Evolutionary conservation across 2,797 vertebrate genomes (phyloP), one percentile per base, ranked within the genome.

Genomic region (Chaetodon trifasciatus): DNA sequence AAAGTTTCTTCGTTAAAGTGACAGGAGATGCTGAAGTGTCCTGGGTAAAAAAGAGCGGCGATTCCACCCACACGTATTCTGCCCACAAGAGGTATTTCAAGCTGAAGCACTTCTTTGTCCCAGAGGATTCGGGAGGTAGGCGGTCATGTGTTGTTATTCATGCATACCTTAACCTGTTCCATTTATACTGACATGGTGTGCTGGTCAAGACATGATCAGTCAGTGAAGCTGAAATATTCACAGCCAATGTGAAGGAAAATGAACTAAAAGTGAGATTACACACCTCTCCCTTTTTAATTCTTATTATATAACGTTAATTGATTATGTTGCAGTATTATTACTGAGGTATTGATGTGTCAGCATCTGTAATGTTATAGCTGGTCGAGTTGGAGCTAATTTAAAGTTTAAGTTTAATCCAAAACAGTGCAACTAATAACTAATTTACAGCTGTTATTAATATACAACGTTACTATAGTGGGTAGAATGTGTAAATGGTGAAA

Each of bases 11-110:
- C 78, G 94, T 99, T 2, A 96, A 98, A 82, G 95, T 94, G 0
- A 97, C 96, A 79, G 98, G 98, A 47, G 96, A 97, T 70, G 97
- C 97, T 0, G 87, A 96, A 37, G 97, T 98, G 17, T 90, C 88
- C 1, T 99, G 98, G 98, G 28, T 28, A 0, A 92, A 91, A 35
- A 95, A 88, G 23, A 79, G 87, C 21, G 95, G 94, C 70, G 94
- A 96, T 47, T 86, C 89, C 7, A 95, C 88, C 0, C 76, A 92
- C 28, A 95, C 96, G 4, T 96, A 97, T 89, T 93, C 92, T 0
- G 94, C 96, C 70, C 92, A 97, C 89, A 96, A 93, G 50, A 96
- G 97, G 88, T 97, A 97, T 76, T 97, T 98, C 85, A 98, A 97
- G 90, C 89, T 97, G 67, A 98, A 97, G 85, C 94, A 97, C 86